Percentiles rank a stretch among this genome's conserved stretches.
Evolutionary conservation across 2,113 vertebrate species (phyloP).

Genomic region (Rhombomys opimus): DNA sequence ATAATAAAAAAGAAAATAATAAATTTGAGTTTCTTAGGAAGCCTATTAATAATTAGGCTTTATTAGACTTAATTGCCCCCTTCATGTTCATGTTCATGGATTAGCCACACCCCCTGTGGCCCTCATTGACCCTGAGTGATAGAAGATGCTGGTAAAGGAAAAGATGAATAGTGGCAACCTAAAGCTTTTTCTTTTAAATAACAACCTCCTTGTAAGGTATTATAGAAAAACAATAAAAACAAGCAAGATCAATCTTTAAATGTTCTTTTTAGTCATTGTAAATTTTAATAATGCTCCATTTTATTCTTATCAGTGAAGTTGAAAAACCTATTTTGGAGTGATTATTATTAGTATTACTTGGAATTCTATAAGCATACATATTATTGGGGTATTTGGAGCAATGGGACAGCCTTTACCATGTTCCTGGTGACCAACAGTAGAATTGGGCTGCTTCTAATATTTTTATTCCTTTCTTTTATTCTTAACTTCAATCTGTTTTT

Average conservation of each 20-base stretch:
- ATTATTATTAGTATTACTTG: neutral
- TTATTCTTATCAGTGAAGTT: neutral
- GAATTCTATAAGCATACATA: neutral
- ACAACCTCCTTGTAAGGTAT: neutral
- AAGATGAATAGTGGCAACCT: neutral
- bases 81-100: neutral
- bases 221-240: neutral
- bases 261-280: neutral
- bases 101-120: neutral
- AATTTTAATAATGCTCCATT: neutral
- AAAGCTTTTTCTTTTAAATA: neutral
- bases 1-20: neutral
- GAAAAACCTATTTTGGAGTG: neutral
- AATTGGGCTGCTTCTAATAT: neutral
- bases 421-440: neutral
- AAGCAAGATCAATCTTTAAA: neutral
- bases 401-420: neutral
- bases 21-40: neutral
- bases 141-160: neutral
- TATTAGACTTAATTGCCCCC: neutral
- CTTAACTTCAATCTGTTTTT: neutral
- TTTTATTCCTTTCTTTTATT: neutral
- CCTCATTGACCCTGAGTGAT: neutral
- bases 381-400: neutral
- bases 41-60: neutral